Conservation (phyloP, 2,797 vertebrate genomes). For the Triplophysa bombifrons region DNA sequence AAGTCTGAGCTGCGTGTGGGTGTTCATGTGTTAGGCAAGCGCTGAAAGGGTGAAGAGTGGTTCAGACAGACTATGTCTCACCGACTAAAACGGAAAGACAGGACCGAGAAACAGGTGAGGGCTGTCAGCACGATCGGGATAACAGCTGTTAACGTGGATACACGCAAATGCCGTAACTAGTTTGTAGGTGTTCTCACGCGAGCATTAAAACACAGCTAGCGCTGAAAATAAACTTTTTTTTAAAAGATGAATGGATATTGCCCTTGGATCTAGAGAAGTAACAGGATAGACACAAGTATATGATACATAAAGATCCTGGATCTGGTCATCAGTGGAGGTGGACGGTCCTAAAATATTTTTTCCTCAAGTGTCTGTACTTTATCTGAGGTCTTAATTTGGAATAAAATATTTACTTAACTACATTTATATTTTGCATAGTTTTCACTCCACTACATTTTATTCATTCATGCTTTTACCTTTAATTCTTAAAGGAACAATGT, state of each 20-base stretch:
- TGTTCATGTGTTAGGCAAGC: constrained; percentile 40
- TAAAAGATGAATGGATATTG: neutral
- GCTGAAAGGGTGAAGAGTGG: constrained; percentile 38
- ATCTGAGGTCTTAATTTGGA: too few species aligned
- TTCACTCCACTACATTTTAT: too few species aligned
- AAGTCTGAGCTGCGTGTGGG: constrained; percentile 32
- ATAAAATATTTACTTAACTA: too few species aligned
- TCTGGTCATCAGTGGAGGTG: too few species aligned
- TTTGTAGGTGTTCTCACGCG: constrained; percentile 8
- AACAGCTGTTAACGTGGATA: constrained; percentile 47
- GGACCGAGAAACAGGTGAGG: constrained; percentile 50
- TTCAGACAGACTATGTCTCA: constrained; percentile 43
- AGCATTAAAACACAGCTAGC: neutral
- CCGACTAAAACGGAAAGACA: constrained; percentile 34
- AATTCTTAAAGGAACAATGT: too few species aligned
- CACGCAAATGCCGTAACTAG: constrained; percentile 21
- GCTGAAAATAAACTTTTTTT: neutral
- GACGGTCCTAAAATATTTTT: too few species aligned
- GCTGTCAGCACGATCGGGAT: constrained; percentile 24
- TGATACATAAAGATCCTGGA: too few species aligned
- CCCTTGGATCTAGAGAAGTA: too few species aligned
- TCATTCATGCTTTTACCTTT: too few species aligned
- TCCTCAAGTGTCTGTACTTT: too few species aligned
- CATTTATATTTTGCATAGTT: too few species aligned
- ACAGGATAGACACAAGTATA: too few species aligned